A percentile compares a stretch with the other conserved stretches of the same genome.
These are phyloP conservation scores for Adelosebastes latens DNA, from an alignment of 2,797 vertebrate species.

Conservation along the genomic window DNA sequence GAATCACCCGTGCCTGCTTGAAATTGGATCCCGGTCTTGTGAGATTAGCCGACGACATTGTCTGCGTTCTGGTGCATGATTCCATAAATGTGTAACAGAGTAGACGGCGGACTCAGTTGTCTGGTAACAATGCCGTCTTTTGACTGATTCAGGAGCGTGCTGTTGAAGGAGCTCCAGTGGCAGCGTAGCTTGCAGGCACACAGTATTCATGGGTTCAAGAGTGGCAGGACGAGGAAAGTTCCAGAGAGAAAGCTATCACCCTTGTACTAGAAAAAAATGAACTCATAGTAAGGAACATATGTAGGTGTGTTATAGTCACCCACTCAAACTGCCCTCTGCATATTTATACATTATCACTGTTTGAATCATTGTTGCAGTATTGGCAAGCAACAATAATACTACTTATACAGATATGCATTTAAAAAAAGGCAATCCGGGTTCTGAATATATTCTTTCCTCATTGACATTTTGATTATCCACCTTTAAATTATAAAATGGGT, in stretches of 20 bases:
- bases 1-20: constrained; percentile 62
- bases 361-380: constrained; percentile 42
- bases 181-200: constrained; percentile 33
- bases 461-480: constrained; percentile 46
- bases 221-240: constrained; percentile 47
- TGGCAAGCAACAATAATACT: neutral
- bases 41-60: constrained; percentile 66
- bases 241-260: constrained; percentile 25
- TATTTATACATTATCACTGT: constrained; percentile 41
- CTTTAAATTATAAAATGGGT: constrained; percentile 32
- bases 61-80: constrained; percentile 57
- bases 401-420: constrained; percentile 19
- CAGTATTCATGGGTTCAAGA: constrained; percentile 42
- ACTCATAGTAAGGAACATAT: constrained; percentile 41
- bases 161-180: constrained; percentile 33
- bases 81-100: constrained; percentile 67
- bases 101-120: constrained; percentile 48
- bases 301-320: constrained; percentile 56
- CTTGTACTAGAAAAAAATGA: constrained; percentile 4
- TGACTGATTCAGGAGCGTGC: constrained; percentile 42
- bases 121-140: constrained; percentile 57
- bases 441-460: constrained; percentile 11
- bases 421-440: constrained; percentile 9
- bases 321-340: constrained; percentile 49
- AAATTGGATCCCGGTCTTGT: constrained; percentile 71